Conservation (phyloP, 2,797 vertebrate species). For the Mallotus villosus region DNA sequence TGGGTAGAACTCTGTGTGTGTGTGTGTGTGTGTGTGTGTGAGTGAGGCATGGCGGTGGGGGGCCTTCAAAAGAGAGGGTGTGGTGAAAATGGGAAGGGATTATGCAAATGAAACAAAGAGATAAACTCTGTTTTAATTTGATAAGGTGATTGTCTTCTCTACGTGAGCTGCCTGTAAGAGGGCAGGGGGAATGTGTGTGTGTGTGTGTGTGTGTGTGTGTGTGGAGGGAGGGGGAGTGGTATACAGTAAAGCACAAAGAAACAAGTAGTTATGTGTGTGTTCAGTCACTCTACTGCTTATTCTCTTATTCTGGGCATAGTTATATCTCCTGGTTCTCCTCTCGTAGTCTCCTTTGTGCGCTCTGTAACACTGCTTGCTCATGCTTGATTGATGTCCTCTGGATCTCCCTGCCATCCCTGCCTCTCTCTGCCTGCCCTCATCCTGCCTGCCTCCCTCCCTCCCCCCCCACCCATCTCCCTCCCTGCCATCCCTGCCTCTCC, state of each 20-base stretch:
- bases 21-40: not conserved
- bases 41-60: not conserved
- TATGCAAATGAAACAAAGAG: conserved; percentile 25
- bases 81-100: conserved; percentile 13
- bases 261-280: conserved; percentile 12
- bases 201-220: conserved; percentile 10
- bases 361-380: conserved; percentile 55
- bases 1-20: not conserved
- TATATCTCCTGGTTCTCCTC: conserved; percentile 63
- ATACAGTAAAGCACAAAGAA: not conserved
- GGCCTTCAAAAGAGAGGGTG: not conserved
- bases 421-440: no score
- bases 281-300: conserved; percentile 33
- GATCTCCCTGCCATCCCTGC: conserved; percentile 4
- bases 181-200: not conserved
- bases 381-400: conserved; percentile 65
- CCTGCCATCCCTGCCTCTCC: no score
- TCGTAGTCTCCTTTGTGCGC: conserved; percentile 54
- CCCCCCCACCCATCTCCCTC: conserved; percentile 10
- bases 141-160: conserved; percentile 47
- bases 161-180: conserved; percentile 49
- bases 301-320: conserved; percentile 59
- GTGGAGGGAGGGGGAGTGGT: not conserved
- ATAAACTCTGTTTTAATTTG: conserved; percentile 48
- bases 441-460: no score